These are phyloP conservation scores for Spilarctia lutea DNA, from an alignment of 2,888 invertebrate species.

Conservation along the genomic window DNA sequence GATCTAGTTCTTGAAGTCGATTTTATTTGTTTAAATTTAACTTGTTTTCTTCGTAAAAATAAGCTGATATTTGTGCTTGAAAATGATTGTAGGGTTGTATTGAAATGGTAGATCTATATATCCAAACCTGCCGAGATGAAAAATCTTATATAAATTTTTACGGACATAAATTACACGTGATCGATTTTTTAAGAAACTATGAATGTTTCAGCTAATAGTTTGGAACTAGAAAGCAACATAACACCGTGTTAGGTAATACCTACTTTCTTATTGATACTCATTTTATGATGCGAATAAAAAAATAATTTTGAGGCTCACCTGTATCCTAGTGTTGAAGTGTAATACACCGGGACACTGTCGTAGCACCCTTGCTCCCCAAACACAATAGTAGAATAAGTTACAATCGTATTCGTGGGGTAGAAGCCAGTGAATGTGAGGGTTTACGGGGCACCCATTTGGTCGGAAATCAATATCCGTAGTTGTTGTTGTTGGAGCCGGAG, in stretches of 20 bases:
- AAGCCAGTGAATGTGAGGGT: slow-evolving; percentile 71
- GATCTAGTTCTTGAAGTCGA: too few relatives aligned
- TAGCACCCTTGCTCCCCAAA: slow-evolving; percentile 65
- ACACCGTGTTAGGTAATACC: not conserved
- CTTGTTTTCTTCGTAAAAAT: too few relatives aligned
- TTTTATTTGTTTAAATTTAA: too few relatives aligned
- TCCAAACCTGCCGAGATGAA: not conserved
- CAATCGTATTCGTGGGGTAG: slow-evolving; percentile 68
- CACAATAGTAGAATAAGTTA: slow-evolving; percentile 74
- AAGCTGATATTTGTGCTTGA: not conserved
- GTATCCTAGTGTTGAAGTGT: slow-evolving; percentile 66
- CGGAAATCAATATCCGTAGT: slow-evolving; percentile 52
- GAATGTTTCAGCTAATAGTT: too few relatives aligned
- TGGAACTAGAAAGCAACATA: too few relatives aligned
- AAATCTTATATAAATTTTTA: too few relatives aligned
- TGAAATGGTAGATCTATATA: too few relatives aligned
- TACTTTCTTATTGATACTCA: too few relatives aligned
- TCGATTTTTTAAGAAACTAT: too few relatives aligned
- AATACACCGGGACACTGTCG: slow-evolving; percentile 56
- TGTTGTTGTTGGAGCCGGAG: slow-evolving; percentile 26
- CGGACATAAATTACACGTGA: too few relatives aligned
- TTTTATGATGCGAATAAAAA: not conserved
- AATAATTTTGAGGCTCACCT: slow-evolving; percentile 55
- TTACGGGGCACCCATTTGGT: slow-evolving; percentile 73
- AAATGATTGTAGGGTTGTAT: not conserved